A percentile compares a stretch with the other conserved stretches of the same genome.
Conservation (phyloP, 2,888 invertebrate species). For the Lymantria monacha region DNA sequence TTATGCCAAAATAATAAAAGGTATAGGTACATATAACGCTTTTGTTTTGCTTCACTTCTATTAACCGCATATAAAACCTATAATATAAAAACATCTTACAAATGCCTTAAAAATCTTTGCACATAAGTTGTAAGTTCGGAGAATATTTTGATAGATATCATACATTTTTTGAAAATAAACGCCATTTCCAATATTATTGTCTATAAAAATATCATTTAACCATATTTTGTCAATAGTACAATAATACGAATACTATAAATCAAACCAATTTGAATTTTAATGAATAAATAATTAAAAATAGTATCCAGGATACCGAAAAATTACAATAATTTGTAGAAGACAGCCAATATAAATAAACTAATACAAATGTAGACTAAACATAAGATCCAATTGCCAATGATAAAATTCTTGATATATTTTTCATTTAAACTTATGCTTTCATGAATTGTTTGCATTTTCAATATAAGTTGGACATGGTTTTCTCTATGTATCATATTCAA, state of each 20-base stretch:
- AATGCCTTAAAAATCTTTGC: not conserved
- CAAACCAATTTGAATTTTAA: not conserved
- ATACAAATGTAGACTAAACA: not conserved
- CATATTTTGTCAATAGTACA: not conserved
- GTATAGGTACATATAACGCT: too few relatives aligned
- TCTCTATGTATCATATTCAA: not conserved
- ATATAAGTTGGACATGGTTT: not conserved
- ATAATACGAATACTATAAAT: not conserved
- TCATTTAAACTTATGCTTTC: not conserved
- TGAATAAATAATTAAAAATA: not conserved
- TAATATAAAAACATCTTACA: not conserved
- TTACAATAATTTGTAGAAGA: not conserved
- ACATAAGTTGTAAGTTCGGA: not conserved
- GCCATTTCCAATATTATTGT: not conserved
- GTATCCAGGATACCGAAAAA: not conserved
- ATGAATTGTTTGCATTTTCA: not conserved
- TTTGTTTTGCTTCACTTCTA: too few relatives aligned
- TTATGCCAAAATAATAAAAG: too few relatives aligned
- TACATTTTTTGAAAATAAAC: not conserved
- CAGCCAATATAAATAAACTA: not conserved
- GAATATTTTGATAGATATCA: not conserved
- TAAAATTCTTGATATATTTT: not conserved
- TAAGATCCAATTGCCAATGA: not conserved
- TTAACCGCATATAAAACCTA: too few relatives aligned
- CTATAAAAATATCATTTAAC: not conserved